phyloP scores from a whole-genome alignment of 2,888 invertebrate genomes.

The Meteorus colon region DNA sequence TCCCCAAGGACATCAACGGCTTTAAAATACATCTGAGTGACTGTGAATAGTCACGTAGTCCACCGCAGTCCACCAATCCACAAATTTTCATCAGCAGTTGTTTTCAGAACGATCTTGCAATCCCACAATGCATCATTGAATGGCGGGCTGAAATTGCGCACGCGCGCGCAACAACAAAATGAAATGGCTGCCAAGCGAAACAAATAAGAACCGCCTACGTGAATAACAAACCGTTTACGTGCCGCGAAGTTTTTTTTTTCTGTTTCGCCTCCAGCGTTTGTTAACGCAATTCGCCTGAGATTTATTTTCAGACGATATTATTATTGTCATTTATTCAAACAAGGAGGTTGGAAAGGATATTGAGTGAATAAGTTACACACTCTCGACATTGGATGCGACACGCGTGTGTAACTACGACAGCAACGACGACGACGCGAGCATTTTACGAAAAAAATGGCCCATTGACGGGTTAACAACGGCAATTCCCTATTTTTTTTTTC shows the following conservation, averaged over 20 bases:
- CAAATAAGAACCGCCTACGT: slow-evolving; percentile 64
- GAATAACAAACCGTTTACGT: slow-evolving; percentile 62
- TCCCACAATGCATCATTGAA: slow-evolving; percentile 35
- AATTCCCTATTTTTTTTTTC: not conserved
- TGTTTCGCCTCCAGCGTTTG: slow-evolving; percentile 1
- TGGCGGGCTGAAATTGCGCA: slow-evolving; percentile 51
- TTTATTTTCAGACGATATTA: not conserved
- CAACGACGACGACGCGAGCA: slow-evolving; percentile 31
- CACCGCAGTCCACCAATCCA: not conserved
- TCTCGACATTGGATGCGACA: slow-evolving; percentile 31
- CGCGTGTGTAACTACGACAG: slow-evolving; percentile 42
- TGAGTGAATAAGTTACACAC: not conserved
- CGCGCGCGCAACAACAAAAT: slow-evolving; percentile 63
- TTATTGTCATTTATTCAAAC: not conserved
- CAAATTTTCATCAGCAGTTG: not conserved
- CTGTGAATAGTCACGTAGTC: not conserved
- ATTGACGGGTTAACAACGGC: slow-evolving; percentile 17
- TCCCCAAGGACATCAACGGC: no score
- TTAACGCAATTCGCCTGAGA: slow-evolving; percentile 4
- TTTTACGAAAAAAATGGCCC: slow-evolving; percentile 19
- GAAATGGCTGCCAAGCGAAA: slow-evolving; percentile 67
- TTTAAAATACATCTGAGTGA: not conserved
- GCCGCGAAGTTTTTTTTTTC: slow-evolving; percentile 42
- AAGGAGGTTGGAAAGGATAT: not conserved
- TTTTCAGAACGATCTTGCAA: not conserved